Base-by-base conservation (phyloP, 2,888 invertebrate species). In the Eupeodes luniger region DNA sequence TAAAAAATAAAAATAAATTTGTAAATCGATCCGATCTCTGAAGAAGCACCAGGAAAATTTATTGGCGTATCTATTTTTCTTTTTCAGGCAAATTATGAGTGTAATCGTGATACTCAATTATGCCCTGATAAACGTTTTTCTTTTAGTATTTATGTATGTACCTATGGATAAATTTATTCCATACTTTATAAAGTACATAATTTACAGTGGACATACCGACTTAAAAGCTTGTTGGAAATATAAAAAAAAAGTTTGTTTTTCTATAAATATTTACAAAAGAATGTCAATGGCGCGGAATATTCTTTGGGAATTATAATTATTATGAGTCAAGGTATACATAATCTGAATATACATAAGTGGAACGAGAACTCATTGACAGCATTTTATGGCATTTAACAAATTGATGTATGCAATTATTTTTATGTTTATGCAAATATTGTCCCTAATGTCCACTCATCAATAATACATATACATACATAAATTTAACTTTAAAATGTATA, bases 41-140 rank as follows among this genome's bases (percentile, higher is more conserved):
- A 49, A 78, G 59, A 69, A 47, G 61, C 49, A 57, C 44, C 34
- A 78, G 57, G 16, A 47, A 57, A 55, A 55, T 55, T 55, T 78
- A 67, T 59, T 59, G 76, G 9, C 44, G 40, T 77, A 47, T 67
- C 67, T 19, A 40, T 67, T 51, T 61, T 59, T 44, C 47, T 19
- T 67, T 47, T 44, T 9, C 19, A 53, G 19, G 11, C 70, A 55
- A 55, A 57, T 67, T 77, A 40, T 40, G 47, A 55, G 57, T 44
- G 57, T 55, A 36, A 77, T 55, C 77, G 55, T 59, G 59, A 61
- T 59, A 78, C 49, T 67, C 49, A 78, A 67, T 76, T 76, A 55
- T 55, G 11, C 19, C 9, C 40, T 34, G 76, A 66, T 57, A 67
- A 49, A 47, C 11, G 7, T 36, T 51, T 16, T 69, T 40, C 19